Evolutionary conservation across 2,888 invertebrate genomes (phyloP).

Genomic region (Troilus luridus): DNA sequence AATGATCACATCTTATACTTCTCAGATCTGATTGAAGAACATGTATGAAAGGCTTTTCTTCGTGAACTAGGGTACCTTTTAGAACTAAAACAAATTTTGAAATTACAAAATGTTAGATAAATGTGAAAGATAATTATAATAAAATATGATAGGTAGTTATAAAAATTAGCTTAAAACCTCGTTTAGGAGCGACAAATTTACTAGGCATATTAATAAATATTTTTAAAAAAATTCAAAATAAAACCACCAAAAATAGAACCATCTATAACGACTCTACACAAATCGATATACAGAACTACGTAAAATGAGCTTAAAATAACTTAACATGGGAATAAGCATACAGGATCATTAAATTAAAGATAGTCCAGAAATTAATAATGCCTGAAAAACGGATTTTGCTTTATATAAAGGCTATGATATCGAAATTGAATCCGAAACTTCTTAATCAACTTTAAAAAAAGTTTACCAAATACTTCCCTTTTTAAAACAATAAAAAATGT

Average conservation of each 20-base stretch:
- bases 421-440: neutral
- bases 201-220: neutral
- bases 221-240: neutral
- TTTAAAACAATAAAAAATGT: too few species aligned
- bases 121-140: neutral
- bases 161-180: neutral
- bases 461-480: neutral
- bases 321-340: neutral
- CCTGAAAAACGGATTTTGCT: neutral
- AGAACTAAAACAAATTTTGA: neutral
- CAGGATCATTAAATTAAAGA: too few species aligned
- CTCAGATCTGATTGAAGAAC: constrained; percentile 80
- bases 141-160: neutral
- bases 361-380: neutral
- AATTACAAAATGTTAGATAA: neutral
- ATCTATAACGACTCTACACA: neutral
- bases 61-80: constrained; percentile 77
- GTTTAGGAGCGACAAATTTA: neutral
- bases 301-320: neutral
- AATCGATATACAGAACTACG: neutral
- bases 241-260: neutral
- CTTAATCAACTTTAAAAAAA: neutral
- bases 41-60: constrained; percentile 83
- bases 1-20: constrained; percentile 82
- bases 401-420: neutral